Conservation (phyloP, 1,140 invertebrate species). For the Trichoplusia ni region DNA sequence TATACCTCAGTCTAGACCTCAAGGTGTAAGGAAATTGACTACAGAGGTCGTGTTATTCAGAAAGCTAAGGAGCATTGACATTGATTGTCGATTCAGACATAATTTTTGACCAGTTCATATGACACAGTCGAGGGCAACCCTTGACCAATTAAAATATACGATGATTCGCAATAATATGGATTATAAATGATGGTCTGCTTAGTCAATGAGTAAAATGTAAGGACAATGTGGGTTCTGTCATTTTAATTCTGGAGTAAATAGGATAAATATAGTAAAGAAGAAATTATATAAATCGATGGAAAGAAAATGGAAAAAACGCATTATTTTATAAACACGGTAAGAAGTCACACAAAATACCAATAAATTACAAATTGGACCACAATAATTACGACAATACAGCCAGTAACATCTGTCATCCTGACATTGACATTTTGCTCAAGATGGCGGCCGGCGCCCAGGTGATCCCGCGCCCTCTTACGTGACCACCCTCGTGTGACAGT, state of each 20-base stretch:
- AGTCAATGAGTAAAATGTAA: too few species aligned
- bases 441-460: not conserved
- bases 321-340: too few species aligned
- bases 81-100: slow-evolving; percentile 11
- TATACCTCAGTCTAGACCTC: not conserved
- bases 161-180: not conserved
- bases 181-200: not conserved
- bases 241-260: too few species aligned
- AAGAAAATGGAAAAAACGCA: too few species aligned
- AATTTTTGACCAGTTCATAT: slow-evolving; percentile 6
- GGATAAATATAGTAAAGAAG: too few species aligned
- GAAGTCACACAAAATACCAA: too few species aligned
- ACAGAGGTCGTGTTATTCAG: slow-evolving; percentile 11
- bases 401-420: not conserved
- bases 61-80: slow-evolving; percentile 8
- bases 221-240: too few species aligned
- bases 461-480: slow-evolving; percentile 4
- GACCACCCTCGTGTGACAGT: not conserved
- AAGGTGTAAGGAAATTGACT: slow-evolving; percentile 1
- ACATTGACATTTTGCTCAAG: slow-evolving; percentile 16
- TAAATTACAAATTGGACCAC: not conserved
- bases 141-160: slow-evolving; percentile 8
- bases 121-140: not conserved
- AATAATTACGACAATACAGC: not conserved
- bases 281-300: too few species aligned